Conservation (phyloP, 2,888 invertebrate species). For the Atherix ibis region DNA sequence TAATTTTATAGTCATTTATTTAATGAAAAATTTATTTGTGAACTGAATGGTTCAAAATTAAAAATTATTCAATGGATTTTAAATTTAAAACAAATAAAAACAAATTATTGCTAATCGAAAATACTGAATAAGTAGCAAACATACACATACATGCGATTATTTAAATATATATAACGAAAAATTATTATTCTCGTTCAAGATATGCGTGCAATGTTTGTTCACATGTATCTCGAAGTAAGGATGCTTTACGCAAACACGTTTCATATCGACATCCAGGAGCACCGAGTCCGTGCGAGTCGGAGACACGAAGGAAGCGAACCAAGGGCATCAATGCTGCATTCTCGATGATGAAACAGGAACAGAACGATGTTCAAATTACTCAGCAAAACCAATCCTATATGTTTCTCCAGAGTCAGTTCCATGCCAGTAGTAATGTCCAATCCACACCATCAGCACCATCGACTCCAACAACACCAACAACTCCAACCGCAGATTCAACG, state of each 20-base stretch:
- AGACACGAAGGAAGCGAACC: constrained; percentile 31
- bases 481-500: constrained; percentile 5
- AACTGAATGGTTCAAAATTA: not conserved
- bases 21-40: not conserved
- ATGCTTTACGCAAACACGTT: constrained; percentile 75
- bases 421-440: constrained; percentile 19
- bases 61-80: not conserved
- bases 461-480: constrained; percentile 6
- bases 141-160: too few relatives aligned
- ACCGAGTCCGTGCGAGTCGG: constrained; percentile 32
- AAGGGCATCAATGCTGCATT: constrained; percentile 19
- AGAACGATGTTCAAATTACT: constrained; percentile 9
- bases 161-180: too few relatives aligned
- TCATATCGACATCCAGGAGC: constrained; percentile 64
- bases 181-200: too few relatives aligned
- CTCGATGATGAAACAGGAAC: constrained; percentile 11
- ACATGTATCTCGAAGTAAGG: constrained; percentile 74
- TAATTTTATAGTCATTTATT: too few relatives aligned
- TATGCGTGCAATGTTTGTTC: constrained; percentile 77
- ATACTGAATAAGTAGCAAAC: too few relatives aligned
- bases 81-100: not conserved
- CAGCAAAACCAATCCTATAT: constrained; percentile 21
- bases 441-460: too few relatives aligned
- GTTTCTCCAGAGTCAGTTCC: constrained; percentile 30
- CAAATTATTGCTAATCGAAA: too few relatives aligned